Evolutionary conservation across 2,113 vertebrate genomes (phyloP).

Genomic region (Galeopterus variegatus): DNA sequence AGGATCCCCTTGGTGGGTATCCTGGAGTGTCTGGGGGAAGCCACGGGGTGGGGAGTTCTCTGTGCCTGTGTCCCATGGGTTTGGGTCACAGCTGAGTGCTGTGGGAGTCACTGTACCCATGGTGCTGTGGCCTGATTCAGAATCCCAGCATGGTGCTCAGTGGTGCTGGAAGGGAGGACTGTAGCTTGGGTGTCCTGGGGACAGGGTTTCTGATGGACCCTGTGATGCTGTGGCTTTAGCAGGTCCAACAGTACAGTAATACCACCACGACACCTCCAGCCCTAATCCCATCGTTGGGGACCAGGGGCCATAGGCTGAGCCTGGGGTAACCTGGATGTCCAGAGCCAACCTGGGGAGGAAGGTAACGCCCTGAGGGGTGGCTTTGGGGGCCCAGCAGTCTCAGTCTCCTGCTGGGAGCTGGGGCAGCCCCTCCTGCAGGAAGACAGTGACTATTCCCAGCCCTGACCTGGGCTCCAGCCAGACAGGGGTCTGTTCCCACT

Average conservation of each 20-base stretch:
- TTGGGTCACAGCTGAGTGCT: no score
- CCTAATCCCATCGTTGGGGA: accelerated
- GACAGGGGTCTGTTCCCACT: neutral
- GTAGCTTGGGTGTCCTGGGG: no score
- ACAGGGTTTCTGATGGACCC: neutral
- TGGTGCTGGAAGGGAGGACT: no score
- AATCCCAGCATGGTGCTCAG: neutral
- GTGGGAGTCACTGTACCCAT: accelerated
- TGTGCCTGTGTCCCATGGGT: neutral
- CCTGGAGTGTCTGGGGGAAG: accelerated
- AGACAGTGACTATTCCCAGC: accelerated
- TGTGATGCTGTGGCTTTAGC: neutral
- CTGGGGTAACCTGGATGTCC: accelerated
- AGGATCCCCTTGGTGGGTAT: accelerated
- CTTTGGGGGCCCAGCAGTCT: neutral
- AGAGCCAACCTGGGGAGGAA: neutral
- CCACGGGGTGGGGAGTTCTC: no score
- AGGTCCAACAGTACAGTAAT: accelerated
- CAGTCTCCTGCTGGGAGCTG: accelerated
- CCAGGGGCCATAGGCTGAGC: no score
- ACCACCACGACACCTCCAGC: neutral
- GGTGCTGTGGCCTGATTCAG: neutral
- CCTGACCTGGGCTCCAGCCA: neutral
- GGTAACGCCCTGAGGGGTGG: accelerated
- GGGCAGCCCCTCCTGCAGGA: accelerated